phyloP scores from a whole-genome alignment of 2,113 vertebrate genomes.

The Tringa solitaria region DNA sequence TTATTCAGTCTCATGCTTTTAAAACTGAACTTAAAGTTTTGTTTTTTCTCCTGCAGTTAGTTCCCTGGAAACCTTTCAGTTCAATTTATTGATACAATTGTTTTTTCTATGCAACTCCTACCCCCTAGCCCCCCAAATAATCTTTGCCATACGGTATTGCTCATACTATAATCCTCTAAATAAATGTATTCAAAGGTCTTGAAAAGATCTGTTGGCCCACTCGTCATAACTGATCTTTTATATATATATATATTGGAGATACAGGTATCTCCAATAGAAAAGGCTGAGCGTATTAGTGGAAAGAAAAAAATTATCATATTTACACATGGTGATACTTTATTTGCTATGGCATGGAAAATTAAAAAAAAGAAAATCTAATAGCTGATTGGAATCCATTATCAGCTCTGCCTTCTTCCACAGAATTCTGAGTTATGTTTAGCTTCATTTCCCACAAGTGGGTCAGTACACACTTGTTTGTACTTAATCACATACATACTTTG shows the following conservation, averaged over 20 bases:
- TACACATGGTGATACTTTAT: background rate
- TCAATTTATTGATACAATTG: background rate
- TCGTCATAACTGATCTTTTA: background rate
- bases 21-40: background rate
- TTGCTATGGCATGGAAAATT: background rate
- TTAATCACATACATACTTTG: conserved; percentile 1
- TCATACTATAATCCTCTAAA: background rate
- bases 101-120: background rate
- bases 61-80: background rate
- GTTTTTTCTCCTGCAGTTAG: background rate
- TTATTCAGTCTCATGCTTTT: background rate
- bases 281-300: background rate
- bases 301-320: background rate
- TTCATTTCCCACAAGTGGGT: conserved; percentile 6
- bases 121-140: background rate
- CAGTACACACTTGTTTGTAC: background rate
- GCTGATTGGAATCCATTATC: background rate
- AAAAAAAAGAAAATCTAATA: background rate
- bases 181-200: background rate
- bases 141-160: background rate
- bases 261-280: background rate
- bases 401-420: background rate
- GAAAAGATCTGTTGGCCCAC: background rate
- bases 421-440: background rate
- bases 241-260: background rate